These are phyloP conservation scores for Cherax destructor DNA, from an alignment of 1,140 invertebrate species.

Conservation along the genomic window DNA sequence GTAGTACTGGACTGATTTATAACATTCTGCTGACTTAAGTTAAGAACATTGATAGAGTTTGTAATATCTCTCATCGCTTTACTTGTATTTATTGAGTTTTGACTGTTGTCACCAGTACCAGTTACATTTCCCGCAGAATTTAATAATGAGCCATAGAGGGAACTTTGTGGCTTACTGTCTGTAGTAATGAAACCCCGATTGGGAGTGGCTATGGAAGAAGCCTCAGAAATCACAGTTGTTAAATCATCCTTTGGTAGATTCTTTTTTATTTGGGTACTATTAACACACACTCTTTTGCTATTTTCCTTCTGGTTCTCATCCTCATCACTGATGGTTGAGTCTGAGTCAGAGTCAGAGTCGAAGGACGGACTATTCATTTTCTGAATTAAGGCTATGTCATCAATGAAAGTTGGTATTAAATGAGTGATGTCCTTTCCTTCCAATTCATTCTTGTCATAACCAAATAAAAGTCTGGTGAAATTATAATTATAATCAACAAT, in stretches of 20 bases:
- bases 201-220: constrained; percentile 16
- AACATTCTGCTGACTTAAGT: constrained; percentile 39
- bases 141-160: not conserved
- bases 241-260: not conserved
- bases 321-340: not conserved
- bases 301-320: constrained; percentile 3
- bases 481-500: constrained; percentile 83
- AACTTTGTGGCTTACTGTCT: constrained; percentile 21
- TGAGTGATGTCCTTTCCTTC: constrained; percentile 77
- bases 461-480: constrained; percentile 82
- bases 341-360: too few relatives aligned
- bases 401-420: constrained; percentile 52
- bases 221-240: not conserved
- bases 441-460: constrained; percentile 80
- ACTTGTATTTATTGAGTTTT: not conserved
- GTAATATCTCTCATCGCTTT: constrained; percentile 63
- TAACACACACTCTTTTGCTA: not conserved
- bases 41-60: constrained; percentile 41
- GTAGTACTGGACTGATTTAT: constrained; percentile 6
- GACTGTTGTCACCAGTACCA: not conserved
- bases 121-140: not conserved
- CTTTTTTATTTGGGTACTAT: not conserved
- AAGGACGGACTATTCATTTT: constrained; percentile 25
- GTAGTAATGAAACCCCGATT: not conserved
- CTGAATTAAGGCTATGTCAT: constrained; percentile 67